Evolutionary conservation across 1,140 invertebrate species (phyloP).

Genomic region (Pomacea maculata): DNA sequence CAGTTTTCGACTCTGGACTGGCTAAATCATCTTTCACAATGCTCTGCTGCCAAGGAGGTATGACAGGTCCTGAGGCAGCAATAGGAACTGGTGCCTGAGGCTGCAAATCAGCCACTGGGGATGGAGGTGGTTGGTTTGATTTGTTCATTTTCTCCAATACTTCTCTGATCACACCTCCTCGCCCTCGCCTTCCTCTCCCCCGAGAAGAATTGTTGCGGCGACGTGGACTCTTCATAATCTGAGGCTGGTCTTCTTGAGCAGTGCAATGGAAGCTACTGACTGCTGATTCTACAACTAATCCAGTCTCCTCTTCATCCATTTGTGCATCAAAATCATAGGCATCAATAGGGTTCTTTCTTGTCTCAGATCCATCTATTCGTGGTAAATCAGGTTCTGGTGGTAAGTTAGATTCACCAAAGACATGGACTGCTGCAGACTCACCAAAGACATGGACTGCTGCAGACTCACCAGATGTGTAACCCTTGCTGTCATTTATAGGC

Average conservation of each 20-base stretch:
- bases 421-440: not conserved
- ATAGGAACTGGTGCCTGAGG: slow-evolving; percentile 1
- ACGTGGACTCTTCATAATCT: slow-evolving; percentile 15
- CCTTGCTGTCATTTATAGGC: not conserved
- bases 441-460: not conserved
- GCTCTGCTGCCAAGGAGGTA: slow-evolving; percentile 10
- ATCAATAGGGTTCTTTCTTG: slow-evolving; percentile 30
- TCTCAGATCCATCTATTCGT: slow-evolving; percentile 6
- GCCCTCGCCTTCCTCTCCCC: slow-evolving; percentile 26
- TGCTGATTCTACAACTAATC: slow-evolving; percentile 6
- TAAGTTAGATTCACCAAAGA: slow-evolving; percentile 2
- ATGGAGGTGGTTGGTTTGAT: not conserved
- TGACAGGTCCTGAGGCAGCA: slow-evolving; percentile 1
- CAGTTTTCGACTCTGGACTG: slow-evolving; percentile 30
- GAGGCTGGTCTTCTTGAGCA: slow-evolving; percentile 2
- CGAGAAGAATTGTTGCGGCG: slow-evolving; percentile 1
- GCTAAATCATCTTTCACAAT: slow-evolving; percentile 22
- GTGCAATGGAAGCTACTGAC: slow-evolving; percentile 1
- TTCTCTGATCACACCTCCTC: slow-evolving; percentile 12
- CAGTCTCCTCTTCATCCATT: slow-evolving; percentile 23
- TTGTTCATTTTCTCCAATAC: not conserved
- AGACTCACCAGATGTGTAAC: not conserved
- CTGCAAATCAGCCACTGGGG: slow-evolving; percentile 5
- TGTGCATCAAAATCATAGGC: slow-evolving; percentile 39
- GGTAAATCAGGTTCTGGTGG: slow-evolving; percentile 6